Conservation (phyloP, 2,888 invertebrate species). For the Volucella inanis region DNA sequence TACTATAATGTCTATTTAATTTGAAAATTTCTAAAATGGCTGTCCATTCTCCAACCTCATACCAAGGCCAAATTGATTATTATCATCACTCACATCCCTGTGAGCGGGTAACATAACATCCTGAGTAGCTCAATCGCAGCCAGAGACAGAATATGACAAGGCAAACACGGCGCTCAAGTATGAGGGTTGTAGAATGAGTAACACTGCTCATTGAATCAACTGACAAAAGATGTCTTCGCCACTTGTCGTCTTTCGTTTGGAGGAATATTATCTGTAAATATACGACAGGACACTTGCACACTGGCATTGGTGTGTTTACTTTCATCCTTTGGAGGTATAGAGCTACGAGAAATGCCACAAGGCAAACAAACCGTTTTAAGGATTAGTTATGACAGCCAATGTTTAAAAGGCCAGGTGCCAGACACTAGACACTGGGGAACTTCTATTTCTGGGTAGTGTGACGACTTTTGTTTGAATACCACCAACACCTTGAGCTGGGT, state of each 20-base stretch:
- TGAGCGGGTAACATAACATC: conserved; percentile 61
- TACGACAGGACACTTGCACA: conserved; percentile 46
- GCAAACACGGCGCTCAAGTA: not conserved
- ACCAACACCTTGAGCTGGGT: conserved; percentile 46
- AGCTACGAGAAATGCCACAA: conserved; percentile 42
- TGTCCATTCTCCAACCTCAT: conserved; percentile 23
- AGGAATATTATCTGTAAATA: conserved; percentile 62
- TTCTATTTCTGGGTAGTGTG: conserved; percentile 22
- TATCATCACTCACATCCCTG: conserved; percentile 40
- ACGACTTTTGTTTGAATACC: conserved; percentile 51
- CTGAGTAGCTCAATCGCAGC: conserved; percentile 72
- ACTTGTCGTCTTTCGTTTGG: conserved; percentile 65
- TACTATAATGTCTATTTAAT: conserved; percentile 70
- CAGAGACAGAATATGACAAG: conserved; percentile 57
- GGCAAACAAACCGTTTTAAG: conserved; percentile 69
- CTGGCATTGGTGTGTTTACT: conserved; percentile 41
- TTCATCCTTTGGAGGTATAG: conserved; percentile 57
- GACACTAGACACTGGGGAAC: conserved; percentile 31
- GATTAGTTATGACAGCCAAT: conserved; percentile 70
- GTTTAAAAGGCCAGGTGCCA: conserved; percentile 51
- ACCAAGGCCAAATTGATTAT: conserved; percentile 31
- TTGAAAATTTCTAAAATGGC: conserved; percentile 49
- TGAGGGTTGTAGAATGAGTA: not conserved
- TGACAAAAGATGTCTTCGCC: conserved; percentile 59
- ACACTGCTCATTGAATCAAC: conserved; percentile 37